Conservation (phyloP, 2,888 invertebrate species). For the Zygothrica quintamaculata region DNA sequence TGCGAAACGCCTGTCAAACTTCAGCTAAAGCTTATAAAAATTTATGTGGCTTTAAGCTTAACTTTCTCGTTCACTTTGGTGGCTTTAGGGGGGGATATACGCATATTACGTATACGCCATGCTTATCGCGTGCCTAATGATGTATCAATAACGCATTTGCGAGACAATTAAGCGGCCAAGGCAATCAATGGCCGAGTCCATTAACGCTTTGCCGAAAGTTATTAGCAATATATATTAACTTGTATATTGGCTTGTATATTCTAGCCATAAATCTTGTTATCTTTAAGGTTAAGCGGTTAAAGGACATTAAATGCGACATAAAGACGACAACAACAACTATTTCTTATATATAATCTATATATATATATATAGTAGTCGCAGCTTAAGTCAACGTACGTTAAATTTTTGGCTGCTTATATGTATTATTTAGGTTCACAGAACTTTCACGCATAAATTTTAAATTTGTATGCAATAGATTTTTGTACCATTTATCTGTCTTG, state of each 20-base stretch:
- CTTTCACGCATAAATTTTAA: conserved; percentile 61
- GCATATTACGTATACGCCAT: conserved; percentile 62
- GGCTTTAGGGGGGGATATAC: background rate
- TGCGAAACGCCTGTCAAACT: no score
- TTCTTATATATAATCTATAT: no score
- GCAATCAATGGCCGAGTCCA: conserved; percentile 61
- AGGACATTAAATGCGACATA: background rate
- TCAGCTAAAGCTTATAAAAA: conserved; percentile 3
- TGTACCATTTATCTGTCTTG: conserved; percentile 50
- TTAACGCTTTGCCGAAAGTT: conserved; percentile 50
- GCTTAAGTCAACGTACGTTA: conserved; percentile 31
- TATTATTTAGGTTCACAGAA: conserved; percentile 51
- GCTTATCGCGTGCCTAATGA: conserved; percentile 69
- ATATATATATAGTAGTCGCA: no score
- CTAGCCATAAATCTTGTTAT: conserved; percentile 50
- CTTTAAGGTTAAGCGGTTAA: conserved; percentile 31
- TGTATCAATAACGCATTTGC: conserved; percentile 73
- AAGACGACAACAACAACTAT: background rate
- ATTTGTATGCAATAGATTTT: conserved; percentile 55
- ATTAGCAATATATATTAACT: conserved; percentile 35
- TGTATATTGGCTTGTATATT: background rate
- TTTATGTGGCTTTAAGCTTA: conserved; percentile 41
- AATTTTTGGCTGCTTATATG: background rate
- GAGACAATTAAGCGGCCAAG: conserved; percentile 61
- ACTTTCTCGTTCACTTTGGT: no score